phyloP scores from a whole-genome alignment of 2,113 vertebrate genomes.

The Leptodactylus fuscus region DNA sequence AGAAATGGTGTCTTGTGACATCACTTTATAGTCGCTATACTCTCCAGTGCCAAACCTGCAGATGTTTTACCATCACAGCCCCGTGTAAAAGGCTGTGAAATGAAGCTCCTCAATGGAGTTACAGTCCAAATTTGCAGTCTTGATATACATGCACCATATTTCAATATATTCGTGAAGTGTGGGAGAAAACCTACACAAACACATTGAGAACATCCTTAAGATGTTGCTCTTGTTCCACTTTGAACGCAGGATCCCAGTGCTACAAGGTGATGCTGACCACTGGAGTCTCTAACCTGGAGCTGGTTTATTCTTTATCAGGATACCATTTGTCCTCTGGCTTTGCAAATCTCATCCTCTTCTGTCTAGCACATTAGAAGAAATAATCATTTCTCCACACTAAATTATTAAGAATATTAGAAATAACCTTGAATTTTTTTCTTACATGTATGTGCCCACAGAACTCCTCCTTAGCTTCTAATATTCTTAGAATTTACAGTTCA shows the following conservation, averaged over 20 bases:
- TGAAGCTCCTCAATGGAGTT: no score
- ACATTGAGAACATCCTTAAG: no score
- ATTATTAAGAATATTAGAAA: not conserved
- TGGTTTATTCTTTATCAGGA: not conserved
- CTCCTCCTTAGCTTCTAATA: not conserved
- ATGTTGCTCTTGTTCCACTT: not conserved
- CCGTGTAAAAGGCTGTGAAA: no score
- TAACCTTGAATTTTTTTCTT: not conserved
- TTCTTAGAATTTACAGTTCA: not conserved
- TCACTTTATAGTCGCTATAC: no score
- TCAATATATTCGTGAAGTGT: no score
- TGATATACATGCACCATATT: no score
- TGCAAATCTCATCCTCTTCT: not conserved
- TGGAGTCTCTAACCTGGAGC: not conserved
- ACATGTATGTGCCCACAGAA: not conserved
- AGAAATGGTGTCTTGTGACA: no score
- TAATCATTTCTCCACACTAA: not conserved
- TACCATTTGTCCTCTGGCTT: not conserved
- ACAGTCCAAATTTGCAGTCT: no score
- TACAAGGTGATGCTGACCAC: not conserved
- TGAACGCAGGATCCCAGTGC: not conserved
- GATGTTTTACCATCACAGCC: no score
- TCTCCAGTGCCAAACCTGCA: no score
- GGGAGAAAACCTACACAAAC: no score
- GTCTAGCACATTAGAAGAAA: not conserved